A percentile compares a stretch with the other conserved stretches of the same genome.
Evolutionary conservation across 2,797 vertebrate genomes (phyloP).

Genomic region (Hypotaenidia philippensis): DNA sequence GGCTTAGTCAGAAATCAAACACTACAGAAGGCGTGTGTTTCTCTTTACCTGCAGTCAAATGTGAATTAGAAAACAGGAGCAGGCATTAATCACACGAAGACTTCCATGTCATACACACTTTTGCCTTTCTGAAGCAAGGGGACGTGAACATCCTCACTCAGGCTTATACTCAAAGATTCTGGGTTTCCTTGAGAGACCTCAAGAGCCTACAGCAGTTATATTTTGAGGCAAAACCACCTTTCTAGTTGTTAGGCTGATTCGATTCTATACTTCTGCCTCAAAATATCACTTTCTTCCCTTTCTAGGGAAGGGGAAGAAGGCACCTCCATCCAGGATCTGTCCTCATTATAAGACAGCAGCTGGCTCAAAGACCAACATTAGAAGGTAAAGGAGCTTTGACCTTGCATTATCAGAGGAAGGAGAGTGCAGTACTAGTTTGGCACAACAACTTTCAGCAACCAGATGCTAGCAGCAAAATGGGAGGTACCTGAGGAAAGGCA

Average conservation of each 20-base stretch:
- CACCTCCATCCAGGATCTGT: constrained; percentile 39
- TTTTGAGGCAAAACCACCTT: neutral
- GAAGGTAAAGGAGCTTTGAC: constrained; percentile 25
- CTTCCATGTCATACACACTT: neutral
- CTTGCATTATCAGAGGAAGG: constrained; percentile 24
- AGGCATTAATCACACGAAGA: neutral
- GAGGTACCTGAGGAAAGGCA: constrained; percentile 46
- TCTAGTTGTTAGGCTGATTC: too few species aligned
- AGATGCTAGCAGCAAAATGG: constrained; percentile 32
- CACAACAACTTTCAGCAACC: constrained; percentile 11
- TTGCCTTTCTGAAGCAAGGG: neutral
- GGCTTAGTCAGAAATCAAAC: constrained; percentile 5
- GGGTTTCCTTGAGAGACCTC: neutral
- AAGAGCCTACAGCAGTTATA: constrained; percentile 34
- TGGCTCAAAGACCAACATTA: neutral
- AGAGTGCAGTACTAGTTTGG: neutral
- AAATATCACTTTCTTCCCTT: too few species aligned
- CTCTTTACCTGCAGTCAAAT: neutral
- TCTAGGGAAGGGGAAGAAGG: constrained; percentile 31
- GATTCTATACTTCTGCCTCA: too few species aligned
- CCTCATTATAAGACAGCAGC: neutral
- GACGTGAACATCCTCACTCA: neutral
- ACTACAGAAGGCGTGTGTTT: constrained; percentile 2
- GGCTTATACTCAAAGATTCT: neutral
- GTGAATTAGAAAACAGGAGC: neutral